phyloP scores from a whole-genome alignment of 2,113 vertebrate species.

The Notechis scutatus region DNA sequence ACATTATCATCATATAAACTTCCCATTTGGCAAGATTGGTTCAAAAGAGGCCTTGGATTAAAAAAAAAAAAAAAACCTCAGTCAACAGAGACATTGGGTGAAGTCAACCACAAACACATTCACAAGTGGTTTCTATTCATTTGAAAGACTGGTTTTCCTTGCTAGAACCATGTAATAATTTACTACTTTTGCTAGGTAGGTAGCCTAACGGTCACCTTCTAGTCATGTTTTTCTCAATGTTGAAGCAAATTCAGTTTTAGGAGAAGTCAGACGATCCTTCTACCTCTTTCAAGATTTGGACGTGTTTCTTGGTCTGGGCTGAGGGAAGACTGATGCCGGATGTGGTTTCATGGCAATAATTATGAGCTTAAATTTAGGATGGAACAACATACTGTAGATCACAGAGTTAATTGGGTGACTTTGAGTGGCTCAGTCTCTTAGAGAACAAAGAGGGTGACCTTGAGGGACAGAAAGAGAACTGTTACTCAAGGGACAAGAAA shows the following conservation, averaged over 20 bases:
- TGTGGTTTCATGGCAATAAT: not conserved
- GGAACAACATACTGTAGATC: not conserved
- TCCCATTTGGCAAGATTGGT: constrained; percentile 19
- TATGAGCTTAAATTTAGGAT: not conserved
- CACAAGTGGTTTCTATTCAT: not conserved
- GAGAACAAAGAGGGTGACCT: not conserved
- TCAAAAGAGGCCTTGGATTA: constrained; percentile 13
- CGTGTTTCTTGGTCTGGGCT: not conserved
- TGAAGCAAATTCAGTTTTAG: not conserved
- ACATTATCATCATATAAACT: constrained; percentile 33
- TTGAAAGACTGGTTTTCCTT: not conserved
- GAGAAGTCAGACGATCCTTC: not conserved
- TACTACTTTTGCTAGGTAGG: not conserved
- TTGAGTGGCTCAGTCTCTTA: not conserved
- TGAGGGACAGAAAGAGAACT: not conserved
- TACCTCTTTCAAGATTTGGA: not conserved
- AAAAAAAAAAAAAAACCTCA: constrained; percentile 12
- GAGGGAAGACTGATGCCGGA: not conserved
- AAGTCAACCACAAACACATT: not conserved
- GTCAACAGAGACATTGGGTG: not conserved
- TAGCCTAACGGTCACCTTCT: not conserved
- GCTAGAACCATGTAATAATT: not conserved
- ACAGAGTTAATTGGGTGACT: not conserved
- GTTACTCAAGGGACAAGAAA: not conserved
- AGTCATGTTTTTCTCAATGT: not conserved